phyloP scores from a whole-genome alignment of 1,140 invertebrate species.

The Temnothorax curvispinosus region DNA sequence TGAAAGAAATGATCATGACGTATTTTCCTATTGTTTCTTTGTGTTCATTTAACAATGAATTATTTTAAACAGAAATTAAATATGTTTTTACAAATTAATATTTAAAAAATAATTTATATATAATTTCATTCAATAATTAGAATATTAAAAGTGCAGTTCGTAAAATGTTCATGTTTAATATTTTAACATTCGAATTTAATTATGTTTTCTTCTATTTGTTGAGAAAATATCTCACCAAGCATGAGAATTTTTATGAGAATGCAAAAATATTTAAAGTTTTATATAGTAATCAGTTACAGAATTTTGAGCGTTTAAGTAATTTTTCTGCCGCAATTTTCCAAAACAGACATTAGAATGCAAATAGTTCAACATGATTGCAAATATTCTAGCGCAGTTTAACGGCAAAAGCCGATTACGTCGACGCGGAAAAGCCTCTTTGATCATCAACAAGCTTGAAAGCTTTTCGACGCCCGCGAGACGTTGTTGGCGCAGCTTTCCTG shows the following conservation, averaged over 20 bases:
- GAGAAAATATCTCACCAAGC: neutral
- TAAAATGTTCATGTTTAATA: neutral
- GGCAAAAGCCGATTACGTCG: constrained; percentile 3
- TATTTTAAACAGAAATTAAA: constrained; percentile 3
- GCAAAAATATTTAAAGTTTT: neutral
- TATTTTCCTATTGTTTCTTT: neutral
- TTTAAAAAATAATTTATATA: neutral
- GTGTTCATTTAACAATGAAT: neutral
- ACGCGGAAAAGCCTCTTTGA: neutral
- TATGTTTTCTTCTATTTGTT: neutral
- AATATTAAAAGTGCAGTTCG: neutral
- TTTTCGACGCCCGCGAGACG: constrained; percentile 19
- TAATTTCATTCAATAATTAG: neutral
- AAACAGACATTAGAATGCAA: neutral
- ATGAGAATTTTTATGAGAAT: neutral
- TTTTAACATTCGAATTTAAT: neutral
- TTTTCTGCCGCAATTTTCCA: neutral
- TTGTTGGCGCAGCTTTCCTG: neutral
- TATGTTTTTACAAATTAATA: neutral
- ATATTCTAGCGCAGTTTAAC: neutral
- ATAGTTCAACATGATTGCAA: neutral
- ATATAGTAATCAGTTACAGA: neutral
- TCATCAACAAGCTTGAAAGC: neutral
- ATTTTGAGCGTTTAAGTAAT: neutral
- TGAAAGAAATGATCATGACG: neutral